Conservation (phyloP, 2,113 vertebrate genomes). For the Oreochromis tanganicae region DNA sequence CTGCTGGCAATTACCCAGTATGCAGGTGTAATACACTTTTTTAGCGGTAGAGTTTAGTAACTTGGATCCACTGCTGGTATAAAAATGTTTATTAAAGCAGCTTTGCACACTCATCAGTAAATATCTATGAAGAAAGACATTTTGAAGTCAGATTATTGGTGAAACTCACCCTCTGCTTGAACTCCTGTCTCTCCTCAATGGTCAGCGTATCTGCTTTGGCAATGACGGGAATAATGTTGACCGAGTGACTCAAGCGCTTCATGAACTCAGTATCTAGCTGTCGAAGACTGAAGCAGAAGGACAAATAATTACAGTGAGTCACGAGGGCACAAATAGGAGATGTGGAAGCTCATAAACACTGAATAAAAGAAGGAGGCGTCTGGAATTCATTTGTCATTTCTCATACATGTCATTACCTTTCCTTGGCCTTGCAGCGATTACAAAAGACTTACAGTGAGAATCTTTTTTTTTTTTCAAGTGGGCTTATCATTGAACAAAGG, state of each 20-base stretch:
- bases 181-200: conserved; percentile 88
- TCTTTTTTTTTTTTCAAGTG: neutral
- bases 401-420: neutral
- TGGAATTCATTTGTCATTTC: neutral
- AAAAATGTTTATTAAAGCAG: neutral
- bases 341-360: neutral
- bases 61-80: neutral
- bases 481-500: conserved; percentile 8
- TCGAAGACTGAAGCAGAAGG: conserved; percentile 75
- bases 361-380: neutral
- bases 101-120: neutral
- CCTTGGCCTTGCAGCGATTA: neutral
- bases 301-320: neutral
- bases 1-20: neutral
- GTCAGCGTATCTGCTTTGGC: conserved; percentile 97
- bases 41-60: neutral
- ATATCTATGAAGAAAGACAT: neutral
- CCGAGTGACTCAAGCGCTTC: conserved; percentile 93
- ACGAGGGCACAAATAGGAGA: neutral
- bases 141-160: neutral
- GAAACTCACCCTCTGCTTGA: conserved; percentile 89
- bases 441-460: neutral
- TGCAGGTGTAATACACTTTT: neutral
- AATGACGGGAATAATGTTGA: conserved; percentile 94
- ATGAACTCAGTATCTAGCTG: conserved; percentile 94